Evolutionary conservation across 2,888 invertebrate species (phyloP), one percentile per base, ranked within the genome.

Genomic region (Syritta pipiens): DNA sequence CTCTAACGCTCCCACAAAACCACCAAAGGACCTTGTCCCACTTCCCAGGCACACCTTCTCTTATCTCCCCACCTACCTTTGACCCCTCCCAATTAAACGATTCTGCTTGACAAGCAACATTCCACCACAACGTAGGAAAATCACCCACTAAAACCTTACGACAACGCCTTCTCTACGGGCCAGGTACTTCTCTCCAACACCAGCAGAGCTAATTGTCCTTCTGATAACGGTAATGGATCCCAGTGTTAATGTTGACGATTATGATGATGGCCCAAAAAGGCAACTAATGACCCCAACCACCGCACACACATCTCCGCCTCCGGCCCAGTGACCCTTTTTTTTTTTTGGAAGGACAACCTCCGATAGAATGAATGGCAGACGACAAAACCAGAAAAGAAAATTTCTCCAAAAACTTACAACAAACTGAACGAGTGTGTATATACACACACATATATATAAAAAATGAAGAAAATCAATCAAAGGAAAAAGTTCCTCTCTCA

Each of bases 401-500:
- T n/a, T n/a, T n/a, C n/a, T n/a, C n/a, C n/a, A n/a, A 46, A 67
- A 40, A 30, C 53, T 32, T 62, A 28, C 51, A 19, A 17, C n/a
- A 10, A 57, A 37, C 40, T 40, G 6, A 24, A 22, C 3, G 9
- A 37, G 4, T 4, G 10, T 37, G 10, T 37, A 14, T 4, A 7
- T 14, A 4, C 7, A 37, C n/a, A 0, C 12, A 28, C 37, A 14
- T 7, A 37, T 10, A 37, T 2, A 37, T 4, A 10, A 53, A 67
- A 74, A 57, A 63, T 51, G 55, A 63, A 51, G 44, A 57, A 76
- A 69, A 69, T 71, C 71, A 76, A 76, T 76, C 69, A 71, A 51
- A 48, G 20, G 9, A 10, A 55, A 69, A 63, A 75, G 60, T 60
- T 75, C 44, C 42, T 51, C 22, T 59, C 28, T 14, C 24, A 12